Evolutionary conservation across 1,140 invertebrate genomes (phyloP).

Genomic region (Venturia canescens): DNA sequence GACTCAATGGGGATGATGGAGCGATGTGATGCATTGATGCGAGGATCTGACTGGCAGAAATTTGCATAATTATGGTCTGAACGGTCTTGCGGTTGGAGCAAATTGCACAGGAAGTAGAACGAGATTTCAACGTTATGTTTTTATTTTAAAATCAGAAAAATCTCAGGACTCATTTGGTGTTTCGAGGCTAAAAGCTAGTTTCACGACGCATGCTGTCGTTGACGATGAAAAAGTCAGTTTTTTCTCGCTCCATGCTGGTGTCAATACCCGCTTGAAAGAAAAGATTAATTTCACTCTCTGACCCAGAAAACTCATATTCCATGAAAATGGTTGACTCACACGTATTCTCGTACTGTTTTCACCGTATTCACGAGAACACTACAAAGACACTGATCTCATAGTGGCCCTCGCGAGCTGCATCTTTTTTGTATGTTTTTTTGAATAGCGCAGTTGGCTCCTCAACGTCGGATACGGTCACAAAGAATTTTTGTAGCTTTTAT

Average conservation of each 20-base stretch:
- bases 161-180: neutral
- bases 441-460: constrained; percentile 2
- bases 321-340: neutral
- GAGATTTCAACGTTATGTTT: no score
- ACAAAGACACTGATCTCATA: constrained; percentile 2
- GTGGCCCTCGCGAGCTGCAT: neutral
- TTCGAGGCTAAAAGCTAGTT: neutral
- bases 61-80: no score
- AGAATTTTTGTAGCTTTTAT: neutral
- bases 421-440: neutral
- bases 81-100: no score
- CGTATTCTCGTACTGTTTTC: neutral
- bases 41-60: no score
- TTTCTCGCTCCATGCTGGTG: constrained; percentile 1
- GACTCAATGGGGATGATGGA: no score
- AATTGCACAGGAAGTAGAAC: no score
- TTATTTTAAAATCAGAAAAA: no score
- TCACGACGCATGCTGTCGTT: neutral
- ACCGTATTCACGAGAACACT: constrained; percentile 18
- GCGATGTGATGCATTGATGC: no score
- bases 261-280: constrained; percentile 35
- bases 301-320: constrained; percentile 31
- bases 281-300: constrained; percentile 31
- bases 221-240: constrained; percentile 11
- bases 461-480: neutral